These are phyloP conservation scores for Chrysolina haemoptera DNA, from an alignment of 2,888 invertebrate genomes.

Conservation along the genomic window DNA sequence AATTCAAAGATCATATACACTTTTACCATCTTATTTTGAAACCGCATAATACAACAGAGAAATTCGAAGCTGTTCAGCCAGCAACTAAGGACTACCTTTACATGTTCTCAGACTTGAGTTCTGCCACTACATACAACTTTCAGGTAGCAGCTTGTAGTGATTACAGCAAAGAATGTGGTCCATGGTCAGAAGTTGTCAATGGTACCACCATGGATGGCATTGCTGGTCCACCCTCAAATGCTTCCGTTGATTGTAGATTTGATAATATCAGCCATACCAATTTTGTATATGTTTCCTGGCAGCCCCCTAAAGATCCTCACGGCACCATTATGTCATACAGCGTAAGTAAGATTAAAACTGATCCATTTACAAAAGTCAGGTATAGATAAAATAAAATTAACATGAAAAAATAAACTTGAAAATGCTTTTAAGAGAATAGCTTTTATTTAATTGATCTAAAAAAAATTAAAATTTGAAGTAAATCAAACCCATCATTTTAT, in stretches of 20 bases:
- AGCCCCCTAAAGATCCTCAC: conserved; percentile 80
- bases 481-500: too few species aligned
- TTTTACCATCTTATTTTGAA: conserved; percentile 81
- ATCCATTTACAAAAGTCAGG: too few species aligned
- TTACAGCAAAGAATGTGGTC: conserved; percentile 82
- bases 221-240: conserved; percentile 81
- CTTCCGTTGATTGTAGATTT: conserved; percentile 78
- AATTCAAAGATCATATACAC: conserved; percentile 81
- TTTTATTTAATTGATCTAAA: too few species aligned
- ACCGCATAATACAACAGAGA: conserved; percentile 71
- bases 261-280: conserved; percentile 75
- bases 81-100: conserved; percentile 80
- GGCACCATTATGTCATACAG: conserved; percentile 86
- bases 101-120: conserved; percentile 83
- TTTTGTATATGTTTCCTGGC: conserved; percentile 82
- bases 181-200: conserved; percentile 83
- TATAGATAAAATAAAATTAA: too few species aligned
- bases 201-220: conserved; percentile 89
- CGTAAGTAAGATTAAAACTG: too few species aligned
- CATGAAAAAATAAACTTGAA: too few species aligned
- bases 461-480: too few species aligned
- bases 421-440: too few species aligned
- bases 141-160: conserved; percentile 88
- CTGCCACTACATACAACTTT: conserved; percentile 86
- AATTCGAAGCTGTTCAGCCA: conserved; percentile 77